Evolutionary conservation across 2,797 vertebrate species (phyloP).

Genomic region (Denticeps clupeoides): DNA sequence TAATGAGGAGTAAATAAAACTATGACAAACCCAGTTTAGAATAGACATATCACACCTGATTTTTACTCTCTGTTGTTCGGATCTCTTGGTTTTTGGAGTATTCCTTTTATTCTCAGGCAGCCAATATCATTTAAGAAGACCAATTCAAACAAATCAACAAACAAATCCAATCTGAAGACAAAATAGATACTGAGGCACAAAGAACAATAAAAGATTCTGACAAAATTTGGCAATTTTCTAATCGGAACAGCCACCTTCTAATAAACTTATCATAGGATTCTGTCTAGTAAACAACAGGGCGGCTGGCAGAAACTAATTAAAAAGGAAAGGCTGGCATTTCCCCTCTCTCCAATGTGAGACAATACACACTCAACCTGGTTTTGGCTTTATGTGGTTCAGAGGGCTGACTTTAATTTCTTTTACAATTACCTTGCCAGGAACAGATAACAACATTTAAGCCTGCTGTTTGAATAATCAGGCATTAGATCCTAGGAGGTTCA

Average conservation of each 20-base stretch:
- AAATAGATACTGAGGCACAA: not conserved
- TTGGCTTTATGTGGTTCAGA: not conserved
- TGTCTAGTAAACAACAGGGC: slow-evolving; percentile 28
- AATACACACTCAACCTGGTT: not conserved
- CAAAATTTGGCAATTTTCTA: not conserved
- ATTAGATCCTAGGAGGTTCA: too few species aligned
- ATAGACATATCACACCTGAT: too few species aligned
- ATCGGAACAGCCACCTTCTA: slow-evolving; percentile 19
- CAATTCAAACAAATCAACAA: too few species aligned
- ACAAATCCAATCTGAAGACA: too few species aligned
- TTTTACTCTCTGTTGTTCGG: too few species aligned
- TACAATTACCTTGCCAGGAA: not conserved
- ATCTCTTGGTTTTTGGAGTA: too few species aligned
- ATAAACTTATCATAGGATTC: slow-evolving; percentile 20
- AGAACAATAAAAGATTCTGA: too few species aligned
- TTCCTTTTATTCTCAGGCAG: too few species aligned
- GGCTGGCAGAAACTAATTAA: slow-evolving; percentile 32
- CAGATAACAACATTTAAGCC: not conserved
- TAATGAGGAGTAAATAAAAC: too few species aligned
- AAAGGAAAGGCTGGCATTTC: slow-evolving; percentile 6
- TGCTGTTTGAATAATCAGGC: too few species aligned
- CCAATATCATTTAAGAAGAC: too few species aligned
- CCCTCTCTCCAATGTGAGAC: not conserved
- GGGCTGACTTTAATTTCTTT: not conserved
- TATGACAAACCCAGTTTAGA: too few species aligned